These are phyloP conservation scores for Penaeus monodon DNA, from an alignment of 2,888 invertebrate genomes.

Conservation along the genomic window DNA sequence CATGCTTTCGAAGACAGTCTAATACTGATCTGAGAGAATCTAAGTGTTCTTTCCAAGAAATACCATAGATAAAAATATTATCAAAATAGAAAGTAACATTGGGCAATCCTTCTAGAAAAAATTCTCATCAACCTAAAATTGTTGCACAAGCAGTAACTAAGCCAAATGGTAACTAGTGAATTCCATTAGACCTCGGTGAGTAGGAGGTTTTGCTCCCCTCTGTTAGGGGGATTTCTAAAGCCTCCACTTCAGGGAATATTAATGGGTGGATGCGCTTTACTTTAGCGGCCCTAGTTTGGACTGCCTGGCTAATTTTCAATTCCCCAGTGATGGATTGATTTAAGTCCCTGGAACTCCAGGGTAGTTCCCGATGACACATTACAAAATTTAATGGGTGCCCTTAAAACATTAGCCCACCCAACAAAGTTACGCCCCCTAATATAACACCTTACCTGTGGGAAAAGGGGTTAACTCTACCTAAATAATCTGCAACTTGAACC, in stretches of 20 bases:
- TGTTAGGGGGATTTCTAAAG: not conserved
- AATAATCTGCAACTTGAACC: too few relatives aligned
- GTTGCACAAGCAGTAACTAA: not conserved
- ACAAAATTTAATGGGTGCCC: constrained; percentile 21
- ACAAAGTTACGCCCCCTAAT: not conserved
- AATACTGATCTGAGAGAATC: too few relatives aligned
- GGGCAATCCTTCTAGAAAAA: too few relatives aligned
- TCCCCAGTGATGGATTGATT: not conserved
- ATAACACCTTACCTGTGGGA: not conserved
- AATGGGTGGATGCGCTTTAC: not conserved
- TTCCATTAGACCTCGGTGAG: constrained; percentile 29
- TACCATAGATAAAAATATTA: too few relatives aligned
- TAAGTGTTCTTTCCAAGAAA: too few relatives aligned
- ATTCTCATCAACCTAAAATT: too few relatives aligned
- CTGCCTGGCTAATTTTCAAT: not conserved
- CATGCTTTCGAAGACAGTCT: too few relatives aligned
- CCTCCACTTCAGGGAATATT: not conserved
- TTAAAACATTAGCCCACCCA: constrained; percentile 1
- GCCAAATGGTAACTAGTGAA: constrained; percentile 24
- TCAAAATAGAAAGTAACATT: too few relatives aligned
- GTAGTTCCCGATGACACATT: not conserved
- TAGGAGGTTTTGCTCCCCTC: constrained; percentile 13
- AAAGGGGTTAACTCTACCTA: too few relatives aligned
- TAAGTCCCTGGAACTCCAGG: not conserved
- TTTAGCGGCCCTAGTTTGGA: not conserved